Evolutionary conservation across 2,888 invertebrate species (phyloP), one percentile per base, ranked within the genome.

Genomic region (Tortricodes alternella): DNA sequence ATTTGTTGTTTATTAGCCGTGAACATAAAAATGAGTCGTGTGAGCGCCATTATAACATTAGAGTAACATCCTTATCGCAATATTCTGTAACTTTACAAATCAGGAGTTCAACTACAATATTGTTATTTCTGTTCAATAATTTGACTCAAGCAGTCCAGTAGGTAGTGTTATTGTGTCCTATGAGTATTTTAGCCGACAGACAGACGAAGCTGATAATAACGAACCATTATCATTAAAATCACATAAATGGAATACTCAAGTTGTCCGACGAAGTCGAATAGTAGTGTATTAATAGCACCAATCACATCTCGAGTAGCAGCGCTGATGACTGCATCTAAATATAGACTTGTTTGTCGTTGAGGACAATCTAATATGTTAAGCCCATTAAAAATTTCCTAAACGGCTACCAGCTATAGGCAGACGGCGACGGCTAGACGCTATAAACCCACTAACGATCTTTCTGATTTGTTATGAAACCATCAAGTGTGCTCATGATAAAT

Each of bases 401-500:
- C 39, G 23, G n/a, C 11, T n/a, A n/a, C n/a, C n/a, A n/a, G 19
- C 24, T 58, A 44, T 21, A 50, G 60, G 58, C 57, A 58, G 60
- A 38, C 57, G 39, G 53, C 60, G 53, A 18, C 59, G 68, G 60
- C 73, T 64, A 73, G 74, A 74, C 74, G 62, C 66, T 64, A 64
- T 73, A 68, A 71, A 71, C 51, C 15, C 37, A 62, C 59, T 64
- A 65, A 68, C 62, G 57, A 58, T 41, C 53, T 34, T 39, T 38
- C 55, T 53, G 62, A 53, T 60, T 16, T 32, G 48, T 44, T 56
- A 37, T 38, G 37, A 56, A 43, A 50, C 21, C 7, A 41, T 35
- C 32, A 23, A 9, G n/a, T n/a, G n/a, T n/a, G n/a, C n/a, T 35
- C 24, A 29, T 27, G 24, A 41, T 43, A n/a, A n/a, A 48, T 55